Evolutionary conservation across 1,140 invertebrate genomes (phyloP).

Genomic region (Tachypleus tridentatus): DNA sequence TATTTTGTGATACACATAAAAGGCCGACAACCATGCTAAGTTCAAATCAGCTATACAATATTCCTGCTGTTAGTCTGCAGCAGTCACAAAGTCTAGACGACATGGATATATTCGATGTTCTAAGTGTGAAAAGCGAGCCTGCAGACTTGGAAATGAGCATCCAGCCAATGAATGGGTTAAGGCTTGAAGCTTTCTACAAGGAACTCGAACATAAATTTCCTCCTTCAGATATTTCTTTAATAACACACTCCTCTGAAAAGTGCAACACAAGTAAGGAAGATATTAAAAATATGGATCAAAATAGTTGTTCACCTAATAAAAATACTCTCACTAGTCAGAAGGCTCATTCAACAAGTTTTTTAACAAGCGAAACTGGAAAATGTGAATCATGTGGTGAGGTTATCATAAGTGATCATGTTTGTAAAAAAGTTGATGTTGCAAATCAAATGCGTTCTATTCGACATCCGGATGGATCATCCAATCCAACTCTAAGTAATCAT

Average conservation of each 20-base stretch:
- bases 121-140: constrained; percentile 13
- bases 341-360: constrained; percentile 1
- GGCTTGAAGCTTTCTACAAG: constrained; percentile 19
- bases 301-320: constrained; percentile 3
- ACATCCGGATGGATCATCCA: constrained; percentile 79
- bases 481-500: constrained; percentile 68
- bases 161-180: constrained; percentile 14
- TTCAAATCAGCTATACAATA: too few relatives aligned
- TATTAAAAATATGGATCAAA: background rate
- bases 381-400: background rate
- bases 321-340: constrained; percentile 6
- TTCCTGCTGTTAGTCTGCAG: too few relatives aligned
- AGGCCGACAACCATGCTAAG: too few relatives aligned
- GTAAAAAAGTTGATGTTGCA: background rate
- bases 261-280: background rate
- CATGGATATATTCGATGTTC: too few relatives aligned
- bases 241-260: background rate
- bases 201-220: constrained; percentile 17
- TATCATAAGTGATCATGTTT: too few relatives aligned
- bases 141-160: constrained; percentile 13
- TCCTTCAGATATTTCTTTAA: background rate
- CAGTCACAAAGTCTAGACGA: too few relatives aligned
- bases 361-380: constrained; percentile 4
- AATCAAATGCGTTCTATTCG: constrained; percentile 51
- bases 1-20: too few relatives aligned